Base-by-base conservation (phyloP, 2,797 vertebrate genomes). In the Iguana delicatissima region DNA sequence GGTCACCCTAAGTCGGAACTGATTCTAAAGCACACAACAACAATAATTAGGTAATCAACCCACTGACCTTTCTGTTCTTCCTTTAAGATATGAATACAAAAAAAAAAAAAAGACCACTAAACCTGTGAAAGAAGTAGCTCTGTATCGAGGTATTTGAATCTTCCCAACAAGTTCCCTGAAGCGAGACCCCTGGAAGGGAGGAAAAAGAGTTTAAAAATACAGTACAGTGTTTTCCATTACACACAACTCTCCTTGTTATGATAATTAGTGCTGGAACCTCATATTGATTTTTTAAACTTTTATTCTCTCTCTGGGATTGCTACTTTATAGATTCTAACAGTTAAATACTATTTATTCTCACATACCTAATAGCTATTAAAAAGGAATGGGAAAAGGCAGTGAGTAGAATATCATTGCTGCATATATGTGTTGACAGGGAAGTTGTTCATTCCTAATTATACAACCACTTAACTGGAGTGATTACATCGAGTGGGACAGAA, bases 91-190 rank as follows among this genome's bases (percentile, higher is more conserved):
- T 29, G 26, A 80, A 79, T 77, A 77, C 4, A 38, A 83, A 83
- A 77, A 79, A 38, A 83, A 83, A 77, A 79, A 29, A 79, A 26
- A 29, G 52, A 52, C 4, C 14, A 85, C 69, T 64, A 85, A 85
- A 90, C 91, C 91, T 84, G 52, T 1, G 59, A 12, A n/a, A 16
- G 14, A 1, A 50, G 4, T 0, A 62, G 20, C 6, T 83, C 7
- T 9, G n/a, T 0, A 1, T 20, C 9, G 1, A 52, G 85, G n/a
- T 1, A 10, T n/a, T 6, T 92, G 85, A 3, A 90, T 29, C 69
- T 32, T 92, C 72, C 10, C 89, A 81, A 90, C 91, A 10, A 88
- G 4, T 46, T 88, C 89, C 57, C 16, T 88, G 89, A 92, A 92
- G 69, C 69, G 89, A 85, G 76, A 92, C 0, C 29, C 1, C 91